These are phyloP conservation scores for Excalfactoria chinensis DNA, from an alignment of 2,113 vertebrate species.

Conservation along the genomic window DNA sequence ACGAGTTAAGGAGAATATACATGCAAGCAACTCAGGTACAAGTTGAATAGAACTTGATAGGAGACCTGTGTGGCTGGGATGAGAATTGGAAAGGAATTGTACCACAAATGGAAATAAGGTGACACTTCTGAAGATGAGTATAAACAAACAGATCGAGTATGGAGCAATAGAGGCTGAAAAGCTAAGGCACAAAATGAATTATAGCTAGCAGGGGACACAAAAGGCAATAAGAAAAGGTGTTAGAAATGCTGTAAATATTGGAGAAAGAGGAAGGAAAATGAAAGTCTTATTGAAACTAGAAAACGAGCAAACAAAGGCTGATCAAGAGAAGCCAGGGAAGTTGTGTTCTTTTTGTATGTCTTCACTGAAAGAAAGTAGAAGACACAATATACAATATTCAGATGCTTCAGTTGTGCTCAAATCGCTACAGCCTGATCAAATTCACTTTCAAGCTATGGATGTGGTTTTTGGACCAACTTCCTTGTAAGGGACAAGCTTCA, in stretches of 20 bases:
- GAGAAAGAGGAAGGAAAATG: conserved; percentile 31
- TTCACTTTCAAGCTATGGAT: not conserved
- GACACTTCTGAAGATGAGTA: conserved; percentile 37
- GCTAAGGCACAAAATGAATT: conserved; percentile 47
- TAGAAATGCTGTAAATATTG: conserved; percentile 38
- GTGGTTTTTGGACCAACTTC: not conserved
- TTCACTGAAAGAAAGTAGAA: not conserved
- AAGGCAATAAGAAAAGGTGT: conserved; percentile 50
- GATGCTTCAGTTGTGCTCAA: not conserved
- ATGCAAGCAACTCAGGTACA: conserved; percentile 3
- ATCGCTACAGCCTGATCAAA: not conserved
- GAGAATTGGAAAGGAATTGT: conserved; percentile 50
- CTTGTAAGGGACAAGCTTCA: not conserved
- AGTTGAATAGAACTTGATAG: not conserved
- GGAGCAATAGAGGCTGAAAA: not conserved
- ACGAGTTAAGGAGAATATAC: conserved; percentile 26
- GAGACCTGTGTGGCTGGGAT: not conserved
- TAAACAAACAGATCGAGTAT: conserved; percentile 44
- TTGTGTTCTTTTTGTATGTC: not conserved
- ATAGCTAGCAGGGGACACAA: conserved; percentile 32
- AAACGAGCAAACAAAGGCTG: conserved; percentile 39
- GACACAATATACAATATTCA: not conserved
- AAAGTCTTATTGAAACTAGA: conserved; percentile 55
- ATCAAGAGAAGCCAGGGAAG: not conserved
- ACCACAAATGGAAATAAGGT: conserved; percentile 44